Evolutionary conservation across 2,888 invertebrate genomes (phyloP).

Genomic region (Chrysodeixis includens): DNA sequence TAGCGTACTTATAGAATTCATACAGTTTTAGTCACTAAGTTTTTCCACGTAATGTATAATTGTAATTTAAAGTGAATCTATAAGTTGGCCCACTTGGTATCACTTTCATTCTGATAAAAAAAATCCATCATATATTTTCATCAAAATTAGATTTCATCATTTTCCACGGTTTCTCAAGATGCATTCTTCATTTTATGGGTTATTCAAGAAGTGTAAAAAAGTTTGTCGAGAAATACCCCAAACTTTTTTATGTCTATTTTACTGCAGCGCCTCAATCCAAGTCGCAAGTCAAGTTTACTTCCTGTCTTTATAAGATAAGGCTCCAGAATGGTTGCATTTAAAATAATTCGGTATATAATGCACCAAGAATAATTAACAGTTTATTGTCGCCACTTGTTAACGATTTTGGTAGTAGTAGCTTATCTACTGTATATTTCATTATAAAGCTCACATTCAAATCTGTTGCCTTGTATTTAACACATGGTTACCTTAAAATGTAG

Average conservation of each 20-base stretch:
- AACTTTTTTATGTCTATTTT: neutral
- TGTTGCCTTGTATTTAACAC: too few species aligned
- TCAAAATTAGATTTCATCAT: too few species aligned
- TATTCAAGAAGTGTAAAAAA: slow-evolving; percentile 2
- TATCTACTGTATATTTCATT: too few species aligned
- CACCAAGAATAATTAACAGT: too few species aligned
- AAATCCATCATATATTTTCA: too few species aligned
- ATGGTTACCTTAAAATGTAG: neutral
- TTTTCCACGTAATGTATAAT: too few species aligned
- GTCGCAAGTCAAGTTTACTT: neutral
- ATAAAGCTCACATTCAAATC: neutral
- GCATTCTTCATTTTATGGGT: neutral
- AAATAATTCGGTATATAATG: neutral
- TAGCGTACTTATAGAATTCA: neutral
- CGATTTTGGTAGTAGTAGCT: too few species aligned
- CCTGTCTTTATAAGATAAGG: neutral
- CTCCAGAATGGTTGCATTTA: neutral
- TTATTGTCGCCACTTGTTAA: too few species aligned
- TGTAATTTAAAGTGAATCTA: too few species aligned
- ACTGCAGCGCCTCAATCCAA: neutral
- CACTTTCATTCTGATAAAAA: too few species aligned
- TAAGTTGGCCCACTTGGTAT: too few species aligned
- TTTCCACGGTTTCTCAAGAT: neutral
- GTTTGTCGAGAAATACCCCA: neutral
- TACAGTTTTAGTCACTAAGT: neutral